Conservation (phyloP, 1,140 invertebrate genomes). For the Conus ventricosus region DNA sequence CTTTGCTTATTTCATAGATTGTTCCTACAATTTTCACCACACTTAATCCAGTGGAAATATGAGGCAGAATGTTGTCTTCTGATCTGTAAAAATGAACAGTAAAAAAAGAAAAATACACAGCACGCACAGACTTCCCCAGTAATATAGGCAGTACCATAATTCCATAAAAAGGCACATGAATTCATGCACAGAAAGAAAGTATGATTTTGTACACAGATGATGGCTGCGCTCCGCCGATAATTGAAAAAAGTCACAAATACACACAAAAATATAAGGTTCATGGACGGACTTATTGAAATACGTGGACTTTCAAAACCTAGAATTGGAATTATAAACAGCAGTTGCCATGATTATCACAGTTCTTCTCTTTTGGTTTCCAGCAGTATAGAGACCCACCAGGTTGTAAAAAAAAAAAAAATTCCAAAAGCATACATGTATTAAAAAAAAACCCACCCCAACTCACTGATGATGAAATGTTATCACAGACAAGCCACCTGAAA, state of each 20-base stretch:
- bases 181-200: background rate
- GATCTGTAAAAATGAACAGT: background rate
- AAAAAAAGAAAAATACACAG: background rate
- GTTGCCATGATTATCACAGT: background rate
- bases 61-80: background rate
- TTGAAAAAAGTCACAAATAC: background rate
- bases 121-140: background rate
- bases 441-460: too few relatives aligned
- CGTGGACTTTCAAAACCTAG: background rate
- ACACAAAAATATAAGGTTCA: background rate
- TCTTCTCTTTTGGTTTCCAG: background rate
- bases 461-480: too few relatives aligned
- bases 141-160: background rate
- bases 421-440: too few relatives aligned
- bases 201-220: background rate
- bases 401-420: too few relatives aligned
- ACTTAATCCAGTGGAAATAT: background rate
- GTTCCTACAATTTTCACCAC: background rate
- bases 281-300: background rate
- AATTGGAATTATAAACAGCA: background rate
- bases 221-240: background rate
- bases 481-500: too few relatives aligned
- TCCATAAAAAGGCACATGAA: background rate
- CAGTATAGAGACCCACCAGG: background rate
- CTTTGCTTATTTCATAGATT: too few relatives aligned